Percentiles rank a stretch among this genome's conserved stretches.
Conservation (phyloP, 2,888 invertebrate species). For the Tubulanus polymorphus region DNA sequence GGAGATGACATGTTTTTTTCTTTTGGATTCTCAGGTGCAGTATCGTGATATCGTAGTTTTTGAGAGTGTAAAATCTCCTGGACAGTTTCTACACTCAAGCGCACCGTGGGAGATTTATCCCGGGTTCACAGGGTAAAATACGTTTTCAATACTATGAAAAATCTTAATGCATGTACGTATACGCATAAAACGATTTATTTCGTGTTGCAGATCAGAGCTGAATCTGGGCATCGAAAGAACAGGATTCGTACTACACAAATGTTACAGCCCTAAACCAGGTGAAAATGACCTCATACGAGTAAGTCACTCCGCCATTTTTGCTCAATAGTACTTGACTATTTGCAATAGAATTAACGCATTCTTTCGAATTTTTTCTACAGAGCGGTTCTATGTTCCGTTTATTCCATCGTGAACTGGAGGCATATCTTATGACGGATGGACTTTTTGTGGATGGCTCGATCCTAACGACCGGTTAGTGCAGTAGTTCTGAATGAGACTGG, state of each 20-base stretch:
- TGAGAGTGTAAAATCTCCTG: conserved; percentile 47
- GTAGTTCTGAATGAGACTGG: too few species aligned
- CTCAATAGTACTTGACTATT: background rate
- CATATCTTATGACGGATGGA: conserved; percentile 47
- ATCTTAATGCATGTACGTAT: background rate
- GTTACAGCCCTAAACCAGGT: conserved; percentile 37
- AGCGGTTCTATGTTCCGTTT: conserved; percentile 43
- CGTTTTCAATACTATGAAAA: too few species aligned
- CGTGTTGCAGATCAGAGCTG: conserved; percentile 39
- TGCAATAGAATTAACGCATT: too few species aligned
- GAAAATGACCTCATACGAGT: conserved; percentile 41
- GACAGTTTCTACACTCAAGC: conserved; percentile 47
- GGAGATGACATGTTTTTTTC: too few species aligned
- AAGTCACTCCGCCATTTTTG: background rate
- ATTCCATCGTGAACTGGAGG: conserved; percentile 51
- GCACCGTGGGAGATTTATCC: conserved; percentile 15
- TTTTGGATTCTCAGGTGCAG: conserved; percentile 34
- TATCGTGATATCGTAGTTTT: conserved; percentile 48
- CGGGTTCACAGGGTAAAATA: too few species aligned
- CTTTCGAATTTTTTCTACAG: conserved; percentile 22
- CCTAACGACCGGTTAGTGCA: too few species aligned
- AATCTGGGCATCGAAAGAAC: conserved; percentile 48
- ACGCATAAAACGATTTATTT: background rate
- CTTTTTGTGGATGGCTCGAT: conserved; percentile 44
- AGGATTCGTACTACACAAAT: conserved; percentile 45